Base-by-base conservation (phyloP, 2,113 vertebrate species). In the Embiotoca jacksoni region DNA sequence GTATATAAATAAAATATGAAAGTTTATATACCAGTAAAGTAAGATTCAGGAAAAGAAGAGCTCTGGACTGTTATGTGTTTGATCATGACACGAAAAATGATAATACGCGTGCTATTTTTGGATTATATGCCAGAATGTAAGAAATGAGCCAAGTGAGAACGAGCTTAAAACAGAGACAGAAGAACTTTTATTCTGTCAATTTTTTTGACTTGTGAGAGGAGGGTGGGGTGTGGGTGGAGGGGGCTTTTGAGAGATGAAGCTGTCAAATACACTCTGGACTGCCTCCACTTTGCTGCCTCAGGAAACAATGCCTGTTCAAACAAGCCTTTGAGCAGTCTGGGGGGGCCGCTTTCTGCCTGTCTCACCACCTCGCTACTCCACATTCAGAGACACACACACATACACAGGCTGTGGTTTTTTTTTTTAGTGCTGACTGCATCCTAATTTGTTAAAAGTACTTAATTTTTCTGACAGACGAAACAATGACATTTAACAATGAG, bases 261-360 rank as follows among this genome's bases (percentile, higher is more conserved):
- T 87, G 88, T 91, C 87, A 87, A 72, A 86, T 81, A 78, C 82
- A 84, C 82, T 81, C 82, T 85, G 87, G 82, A 79, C 84, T 83
- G 81, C 75, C 75, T 87, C 72, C 84, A 70, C 82, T 84, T 87
- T 86, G 80, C 85, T 84, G 90, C 90, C 88, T 87, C 72, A 87
- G 82, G 87, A 92, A 90, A 89, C 92, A 89, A 82, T 90, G 78
- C 78, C 72, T 75, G 85, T 91, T 92, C 89, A 90, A 93, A 90
- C 83, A 89, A 82, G 78, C 67, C 90, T 92, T 91, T 91, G 84
- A 90, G 91, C 80, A 71, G 79, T 75, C 75, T 78, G 59, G 85
- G 83, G 23, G 83, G 78, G 79, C 54, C 32, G 60, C 74, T 81
- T 56, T 67, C 78, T 67, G 80, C 81, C 55, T 47, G 32, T 54